phyloP scores from a whole-genome alignment of 2,797 vertebrate species.

The Limosa lapponica region DNA sequence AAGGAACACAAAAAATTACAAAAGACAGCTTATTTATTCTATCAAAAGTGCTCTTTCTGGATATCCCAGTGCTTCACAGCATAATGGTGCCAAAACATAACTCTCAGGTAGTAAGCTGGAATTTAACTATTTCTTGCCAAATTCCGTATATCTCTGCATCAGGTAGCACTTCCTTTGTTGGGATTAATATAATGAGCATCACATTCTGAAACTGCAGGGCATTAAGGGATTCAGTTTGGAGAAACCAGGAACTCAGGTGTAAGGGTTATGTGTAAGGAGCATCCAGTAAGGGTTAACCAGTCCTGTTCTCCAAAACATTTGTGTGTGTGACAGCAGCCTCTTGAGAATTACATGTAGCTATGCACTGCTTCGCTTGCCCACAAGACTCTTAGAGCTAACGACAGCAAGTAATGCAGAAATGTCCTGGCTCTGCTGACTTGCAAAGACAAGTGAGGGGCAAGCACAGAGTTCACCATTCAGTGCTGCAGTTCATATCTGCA shows the following conservation, averaged over 20 bases:
- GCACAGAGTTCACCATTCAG: slow-evolving; percentile 10
- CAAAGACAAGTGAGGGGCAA: slow-evolving; percentile 28
- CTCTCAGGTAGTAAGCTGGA: neutral
- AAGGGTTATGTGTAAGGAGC: neutral
- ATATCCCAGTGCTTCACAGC: neutral
- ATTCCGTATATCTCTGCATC: neutral
- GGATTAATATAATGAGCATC: neutral
- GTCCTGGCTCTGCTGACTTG: slow-evolving; percentile 35
- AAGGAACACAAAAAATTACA: neutral
- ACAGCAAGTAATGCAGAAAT: slow-evolving; percentile 7
- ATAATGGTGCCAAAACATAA: neutral
- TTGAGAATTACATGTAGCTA: neutral
- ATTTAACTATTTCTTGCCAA: neutral
- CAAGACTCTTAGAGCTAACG: neutral
- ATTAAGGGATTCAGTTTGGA: neutral
- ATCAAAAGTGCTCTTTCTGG: neutral
- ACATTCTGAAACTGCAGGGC: neutral
- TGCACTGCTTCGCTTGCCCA: neutral
- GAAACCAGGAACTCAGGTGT: neutral
- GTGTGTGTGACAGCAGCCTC: neutral
- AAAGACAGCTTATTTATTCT: neutral
- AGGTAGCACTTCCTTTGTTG: neutral
- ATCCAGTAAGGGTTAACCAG: neutral
- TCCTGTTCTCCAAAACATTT: neutral
- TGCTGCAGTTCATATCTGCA: neutral